Percentiles rank a stretch among this genome's conserved stretches.
These are phyloP conservation scores for Drosophila formosana DNA, from an alignment of 2,888 invertebrate genomes.

Conservation along the genomic window DNA sequence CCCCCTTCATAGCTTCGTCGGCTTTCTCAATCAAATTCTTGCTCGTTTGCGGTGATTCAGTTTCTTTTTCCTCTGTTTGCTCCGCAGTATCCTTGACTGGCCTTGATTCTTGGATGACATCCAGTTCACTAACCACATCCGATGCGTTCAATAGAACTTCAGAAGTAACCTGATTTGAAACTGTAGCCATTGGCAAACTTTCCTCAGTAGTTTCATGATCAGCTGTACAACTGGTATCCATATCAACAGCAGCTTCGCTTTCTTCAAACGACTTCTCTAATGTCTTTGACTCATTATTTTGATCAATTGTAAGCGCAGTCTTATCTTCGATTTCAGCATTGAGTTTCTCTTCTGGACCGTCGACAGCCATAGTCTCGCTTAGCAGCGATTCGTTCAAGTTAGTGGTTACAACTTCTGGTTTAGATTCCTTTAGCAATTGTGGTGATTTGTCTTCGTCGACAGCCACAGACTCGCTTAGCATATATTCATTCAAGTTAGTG, in stretches of 20 bases:
- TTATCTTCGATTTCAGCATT: not conserved
- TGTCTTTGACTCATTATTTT: not conserved
- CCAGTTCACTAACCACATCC: not conserved
- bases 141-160: not conserved
- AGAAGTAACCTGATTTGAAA: no score
- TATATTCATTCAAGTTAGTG: not conserved
- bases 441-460: not conserved
- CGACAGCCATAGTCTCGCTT: not conserved
- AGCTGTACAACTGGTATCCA: slow-evolving; percentile 4
- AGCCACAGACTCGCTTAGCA: not conserved
- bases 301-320: not conserved
- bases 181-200: not conserved
- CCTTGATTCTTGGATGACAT: not conserved
- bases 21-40: not conserved
- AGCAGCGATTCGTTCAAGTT: not conserved
- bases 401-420: not conserved
- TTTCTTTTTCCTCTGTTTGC: slow-evolving; percentile 1
- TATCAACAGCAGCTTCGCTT: not conserved
- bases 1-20: not conserved
- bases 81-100: not conserved
- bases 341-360: not conserved
- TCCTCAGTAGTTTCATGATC: not conserved
- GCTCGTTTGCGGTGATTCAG: no score
- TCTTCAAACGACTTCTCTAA: not conserved
- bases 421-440: not conserved